Evolutionary conservation across 2,797 vertebrate genomes (phyloP).

Genomic region (Anabacerthia variegaticeps): DNA sequence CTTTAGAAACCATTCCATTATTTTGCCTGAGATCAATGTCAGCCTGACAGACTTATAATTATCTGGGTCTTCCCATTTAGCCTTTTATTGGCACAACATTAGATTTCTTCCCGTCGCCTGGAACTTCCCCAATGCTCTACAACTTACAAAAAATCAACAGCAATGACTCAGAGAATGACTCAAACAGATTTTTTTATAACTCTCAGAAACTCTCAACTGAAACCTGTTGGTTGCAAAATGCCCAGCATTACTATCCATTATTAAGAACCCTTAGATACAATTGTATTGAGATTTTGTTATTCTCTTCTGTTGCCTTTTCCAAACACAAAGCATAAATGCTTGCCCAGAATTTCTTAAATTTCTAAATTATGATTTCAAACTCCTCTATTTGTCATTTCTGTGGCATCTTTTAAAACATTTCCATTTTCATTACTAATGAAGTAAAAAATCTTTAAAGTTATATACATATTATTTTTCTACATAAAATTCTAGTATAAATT

Average conservation of each 20-base stretch:
- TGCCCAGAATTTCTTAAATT: not conserved
- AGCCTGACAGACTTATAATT: constrained; percentile 44
- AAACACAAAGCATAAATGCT: not conserved
- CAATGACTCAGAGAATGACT: constrained; percentile 6
- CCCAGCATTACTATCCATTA: not conserved
- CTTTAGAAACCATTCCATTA: constrained; percentile 54
- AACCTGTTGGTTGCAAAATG: not conserved
- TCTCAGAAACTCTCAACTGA: not conserved
- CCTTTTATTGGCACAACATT: constrained; percentile 52
- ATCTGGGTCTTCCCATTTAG: constrained; percentile 43
- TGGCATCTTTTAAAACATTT: not conserved
- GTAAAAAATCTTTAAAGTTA: not conserved
- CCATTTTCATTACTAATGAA: not conserved
- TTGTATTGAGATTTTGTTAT: not conserved
- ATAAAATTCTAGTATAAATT: not conserved
- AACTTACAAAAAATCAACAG: not conserved
- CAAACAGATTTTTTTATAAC: not conserved
- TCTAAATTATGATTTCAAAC: not conserved
- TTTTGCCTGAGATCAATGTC: constrained; percentile 49
- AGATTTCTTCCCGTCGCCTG: constrained; percentile 1
- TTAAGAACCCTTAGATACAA: not conserved
- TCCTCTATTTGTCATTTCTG: not conserved
- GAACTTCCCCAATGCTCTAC: not conserved
- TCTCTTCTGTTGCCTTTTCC: not conserved
- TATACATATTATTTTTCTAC: not conserved